Evolutionary conservation across 2,888 invertebrate genomes (phyloP).

Genomic region (Melitaea athalia): DNA sequence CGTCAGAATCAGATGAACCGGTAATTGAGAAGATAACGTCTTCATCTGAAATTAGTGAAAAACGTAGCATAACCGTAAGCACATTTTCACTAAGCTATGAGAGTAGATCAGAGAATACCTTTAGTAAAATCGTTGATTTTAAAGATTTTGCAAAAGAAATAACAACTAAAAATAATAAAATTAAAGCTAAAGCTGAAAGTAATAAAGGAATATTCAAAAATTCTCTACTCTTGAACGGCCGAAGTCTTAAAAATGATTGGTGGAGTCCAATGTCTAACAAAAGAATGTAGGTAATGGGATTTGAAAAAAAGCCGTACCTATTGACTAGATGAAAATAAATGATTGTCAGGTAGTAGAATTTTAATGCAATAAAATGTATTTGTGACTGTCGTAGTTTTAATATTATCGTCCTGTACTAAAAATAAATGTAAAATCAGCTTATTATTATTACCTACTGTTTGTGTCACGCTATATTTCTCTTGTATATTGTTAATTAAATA

Average conservation of each 20-base stretch:
- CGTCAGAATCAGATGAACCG: constrained; percentile 19
- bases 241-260: constrained; percentile 62
- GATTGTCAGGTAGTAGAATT: not conserved
- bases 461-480: too few species aligned
- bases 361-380: too few species aligned
- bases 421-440: too few species aligned
- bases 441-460: too few species aligned
- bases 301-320: constrained; percentile 36
- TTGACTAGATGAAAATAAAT: not conserved
- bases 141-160: constrained; percentile 32
- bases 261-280: constrained; percentile 64
- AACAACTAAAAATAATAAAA: constrained; percentile 37
- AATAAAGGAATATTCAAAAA: constrained; percentile 52
- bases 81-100: constrained; percentile 32
- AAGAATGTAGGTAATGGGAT: constrained; percentile 44
- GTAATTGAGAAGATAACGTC: constrained; percentile 7
- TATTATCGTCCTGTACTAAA: too few species aligned
- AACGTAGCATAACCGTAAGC: constrained; percentile 19
- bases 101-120: constrained; percentile 49
- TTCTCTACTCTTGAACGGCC: constrained; percentile 48
- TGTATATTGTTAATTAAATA: too few species aligned
- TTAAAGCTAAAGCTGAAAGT: constrained; percentile 38
- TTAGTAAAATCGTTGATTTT: constrained; percentile 49
- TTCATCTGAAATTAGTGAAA: constrained; percentile 5
- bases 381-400: too few species aligned